Percentiles rank a stretch among this genome's conserved stretches.
phyloP scores from a whole-genome alignment of 2,797 vertebrate species.

The Myoxocephalus aenaeus region DNA sequence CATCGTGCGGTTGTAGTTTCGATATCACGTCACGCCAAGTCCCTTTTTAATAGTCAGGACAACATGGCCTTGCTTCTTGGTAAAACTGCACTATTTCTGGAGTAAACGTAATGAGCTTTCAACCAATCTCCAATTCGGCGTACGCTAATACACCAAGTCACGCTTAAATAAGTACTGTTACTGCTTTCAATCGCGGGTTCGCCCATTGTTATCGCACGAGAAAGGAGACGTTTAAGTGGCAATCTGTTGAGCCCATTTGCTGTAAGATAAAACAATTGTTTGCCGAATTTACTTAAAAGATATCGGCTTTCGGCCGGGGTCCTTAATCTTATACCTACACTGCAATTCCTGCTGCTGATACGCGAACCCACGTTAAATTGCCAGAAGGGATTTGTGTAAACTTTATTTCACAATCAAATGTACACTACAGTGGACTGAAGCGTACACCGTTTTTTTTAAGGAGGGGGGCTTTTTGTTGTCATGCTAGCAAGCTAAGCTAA shows the following conservation, averaged over 20 bases:
- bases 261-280: not conserved
- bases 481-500: constrained; percentile 29
- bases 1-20: constrained; percentile 7
- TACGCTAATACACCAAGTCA: accelerated
- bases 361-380: not conserved
- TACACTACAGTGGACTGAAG: too few relatives aligned
- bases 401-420: not conserved
- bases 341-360: accelerated
- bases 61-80: not conserved
- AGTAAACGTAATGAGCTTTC: accelerated
- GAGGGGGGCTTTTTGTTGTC: not conserved
- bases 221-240: not conserved
- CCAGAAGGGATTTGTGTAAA: not conserved
- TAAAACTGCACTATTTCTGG: accelerated
- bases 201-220: not conserved
- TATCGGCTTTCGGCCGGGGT: not conserved
- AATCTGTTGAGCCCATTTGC: not conserved
- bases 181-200: not conserved
- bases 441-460: not conserved
- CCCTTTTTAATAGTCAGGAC: not conserved
- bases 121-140: not conserved
- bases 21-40: constrained; percentile 43
- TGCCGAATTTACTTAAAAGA: not conserved
- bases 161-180: too few relatives aligned
- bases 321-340: too few relatives aligned